Evolutionary conservation across 2,797 vertebrate species (phyloP).

Genomic region (Macrochelys suwanniensis): DNA sequence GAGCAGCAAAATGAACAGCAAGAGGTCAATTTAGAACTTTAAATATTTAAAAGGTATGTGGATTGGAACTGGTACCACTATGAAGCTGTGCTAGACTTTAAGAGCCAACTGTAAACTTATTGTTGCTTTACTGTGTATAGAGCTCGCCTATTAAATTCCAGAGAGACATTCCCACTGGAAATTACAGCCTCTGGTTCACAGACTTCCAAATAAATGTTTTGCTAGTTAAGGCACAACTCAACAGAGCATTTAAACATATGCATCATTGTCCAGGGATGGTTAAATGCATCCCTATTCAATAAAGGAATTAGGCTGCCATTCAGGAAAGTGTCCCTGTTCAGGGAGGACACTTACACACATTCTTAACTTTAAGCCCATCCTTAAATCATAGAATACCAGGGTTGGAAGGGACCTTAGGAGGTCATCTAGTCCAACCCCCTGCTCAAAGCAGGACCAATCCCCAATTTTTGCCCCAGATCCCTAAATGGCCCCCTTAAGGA

Average conservation of each 20-base stretch:
- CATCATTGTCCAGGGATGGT: neutral
- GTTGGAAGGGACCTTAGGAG: too few species aligned
- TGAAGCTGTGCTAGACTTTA: neutral
- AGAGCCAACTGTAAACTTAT: neutral
- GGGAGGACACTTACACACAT: neutral
- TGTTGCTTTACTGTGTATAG: neutral
- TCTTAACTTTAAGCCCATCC: neutral
- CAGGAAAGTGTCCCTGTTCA: neutral
- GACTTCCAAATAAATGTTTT: neutral
- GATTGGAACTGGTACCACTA: neutral
- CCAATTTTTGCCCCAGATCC: too few species aligned
- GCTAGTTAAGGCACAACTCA: neutral
- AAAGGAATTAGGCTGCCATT: neutral
- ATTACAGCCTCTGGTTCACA: neutral
- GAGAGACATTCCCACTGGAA: neutral
- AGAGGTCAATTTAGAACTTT: constrained; percentile 3
- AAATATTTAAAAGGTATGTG: constrained; percentile 45
- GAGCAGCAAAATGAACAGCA: constrained; percentile 33
- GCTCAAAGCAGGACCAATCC: too few species aligned
- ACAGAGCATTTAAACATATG: neutral
- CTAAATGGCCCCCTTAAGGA: too few species aligned
- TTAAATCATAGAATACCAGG: neutral
- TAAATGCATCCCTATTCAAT: neutral
- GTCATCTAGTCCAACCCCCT: too few species aligned
- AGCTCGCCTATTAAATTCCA: neutral